Evolutionary conservation across 2,888 invertebrate species (phyloP).

Genomic region (Chromoteleia sp.): DNA sequence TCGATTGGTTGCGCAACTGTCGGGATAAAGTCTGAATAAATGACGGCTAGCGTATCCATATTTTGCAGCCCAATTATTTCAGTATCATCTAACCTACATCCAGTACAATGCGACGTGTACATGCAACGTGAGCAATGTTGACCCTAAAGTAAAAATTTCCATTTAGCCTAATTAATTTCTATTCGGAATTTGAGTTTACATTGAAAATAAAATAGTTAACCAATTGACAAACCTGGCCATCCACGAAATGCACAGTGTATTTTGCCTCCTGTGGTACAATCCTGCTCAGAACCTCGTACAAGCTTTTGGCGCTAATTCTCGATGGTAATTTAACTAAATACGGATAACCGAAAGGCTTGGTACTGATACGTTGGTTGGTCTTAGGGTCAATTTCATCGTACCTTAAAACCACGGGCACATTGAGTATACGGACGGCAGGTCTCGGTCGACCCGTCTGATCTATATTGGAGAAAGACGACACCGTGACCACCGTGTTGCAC

Average conservation of each 20-base stretch:
- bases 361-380: slow-evolving; percentile 78
- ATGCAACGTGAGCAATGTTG: slow-evolving; percentile 87
- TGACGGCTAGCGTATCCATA: slow-evolving; percentile 86
- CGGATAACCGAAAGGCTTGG: slow-evolving; percentile 86
- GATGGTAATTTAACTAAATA: slow-evolving; percentile 86
- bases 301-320: slow-evolving; percentile 84
- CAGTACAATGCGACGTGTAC: slow-evolving; percentile 86
- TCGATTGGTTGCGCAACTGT: slow-evolving; percentile 83
- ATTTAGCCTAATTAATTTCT: too few species aligned
- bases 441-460: slow-evolving; percentile 81
- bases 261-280: slow-evolving; percentile 85
- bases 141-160: slow-evolving; percentile 83
- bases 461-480: slow-evolving; percentile 80
- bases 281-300: slow-evolving; percentile 85
- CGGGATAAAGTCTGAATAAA: slow-evolving; percentile 83
- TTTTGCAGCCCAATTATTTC: slow-evolving; percentile 85
- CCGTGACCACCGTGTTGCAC: slow-evolving; percentile 78
- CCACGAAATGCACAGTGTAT: slow-evolving; percentile 86
- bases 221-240: slow-evolving; percentile 87
- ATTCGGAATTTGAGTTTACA: too few species aligned
- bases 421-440: slow-evolving; percentile 84
- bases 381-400: slow-evolving; percentile 85
- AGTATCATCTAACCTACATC: slow-evolving; percentile 86
- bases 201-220: too few species aligned
- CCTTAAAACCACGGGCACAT: slow-evolving; percentile 86